Percentiles rank a stretch among this genome's conserved stretches.
These are phyloP conservation scores for Rhinichthys osculus DNA, from an alignment of 2,797 vertebrate species.

Conservation along the genomic window DNA sequence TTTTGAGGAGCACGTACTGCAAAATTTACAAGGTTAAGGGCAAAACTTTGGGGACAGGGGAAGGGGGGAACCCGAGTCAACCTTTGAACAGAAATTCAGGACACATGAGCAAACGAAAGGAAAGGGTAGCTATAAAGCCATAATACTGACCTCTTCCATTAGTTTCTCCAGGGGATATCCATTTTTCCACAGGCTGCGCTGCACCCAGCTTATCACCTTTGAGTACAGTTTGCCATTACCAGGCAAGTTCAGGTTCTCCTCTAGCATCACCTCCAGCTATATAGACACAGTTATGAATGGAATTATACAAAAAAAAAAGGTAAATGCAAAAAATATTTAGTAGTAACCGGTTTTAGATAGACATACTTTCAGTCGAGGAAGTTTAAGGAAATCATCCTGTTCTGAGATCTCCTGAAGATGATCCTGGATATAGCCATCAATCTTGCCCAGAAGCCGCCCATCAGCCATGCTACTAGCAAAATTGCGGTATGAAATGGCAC, in stretches of 20 bases:
- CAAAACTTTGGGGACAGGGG: constrained; percentile 37
- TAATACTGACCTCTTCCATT: constrained; percentile 96
- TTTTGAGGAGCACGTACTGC: constrained; percentile 56
- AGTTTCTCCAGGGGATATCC: constrained; percentile 93
- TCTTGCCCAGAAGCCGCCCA: constrained; percentile 86
- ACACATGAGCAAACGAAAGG: constrained; percentile 30
- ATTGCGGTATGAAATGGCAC: constrained; percentile 93
- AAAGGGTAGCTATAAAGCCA: constrained; percentile 15
- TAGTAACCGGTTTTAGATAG: neutral
- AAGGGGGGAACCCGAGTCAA: neutral
- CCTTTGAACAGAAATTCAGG: constrained; percentile 46
- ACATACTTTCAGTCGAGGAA: constrained; percentile 92
- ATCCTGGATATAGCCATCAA: constrained; percentile 94
- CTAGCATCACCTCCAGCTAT: constrained; percentile 97
- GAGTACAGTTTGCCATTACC: constrained; percentile 97
- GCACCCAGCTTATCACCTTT: constrained; percentile 99
- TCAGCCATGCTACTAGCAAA: constrained; percentile 95
- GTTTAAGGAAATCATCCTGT: constrained; percentile 97
- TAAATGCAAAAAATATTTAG: neutral
- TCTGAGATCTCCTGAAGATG: constrained; percentile 92
- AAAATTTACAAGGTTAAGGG: constrained; percentile 46
- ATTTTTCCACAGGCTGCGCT: constrained; percentile 95
- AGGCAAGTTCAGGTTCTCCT: constrained; percentile 94
- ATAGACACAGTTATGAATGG: constrained; percentile 38
- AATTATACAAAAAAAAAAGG: neutral